Conservation (phyloP, 2,888 invertebrate genomes). For the Gymnocheta viridis region DNA sequence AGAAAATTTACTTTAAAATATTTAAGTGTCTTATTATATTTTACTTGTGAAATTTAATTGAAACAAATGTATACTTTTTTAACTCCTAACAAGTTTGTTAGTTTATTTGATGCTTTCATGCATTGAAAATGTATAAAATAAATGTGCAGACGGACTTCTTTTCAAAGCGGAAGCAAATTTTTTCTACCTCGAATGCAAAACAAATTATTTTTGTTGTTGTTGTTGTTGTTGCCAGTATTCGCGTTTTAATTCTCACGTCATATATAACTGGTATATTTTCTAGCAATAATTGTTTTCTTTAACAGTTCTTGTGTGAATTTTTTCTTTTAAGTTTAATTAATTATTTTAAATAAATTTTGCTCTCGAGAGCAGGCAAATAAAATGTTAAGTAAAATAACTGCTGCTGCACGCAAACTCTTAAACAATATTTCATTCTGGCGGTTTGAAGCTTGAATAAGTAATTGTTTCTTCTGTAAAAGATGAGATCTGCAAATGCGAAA, state of each 20-base stretch:
- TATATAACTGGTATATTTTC: background rate
- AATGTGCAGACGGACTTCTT: background rate
- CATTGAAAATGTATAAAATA: background rate
- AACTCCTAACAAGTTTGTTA: background rate
- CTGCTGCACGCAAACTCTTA: background rate
- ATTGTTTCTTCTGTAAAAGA: no score
- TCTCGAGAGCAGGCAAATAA: background rate
- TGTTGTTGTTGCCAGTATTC: background rate
- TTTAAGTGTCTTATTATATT: background rate
- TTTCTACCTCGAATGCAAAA: background rate
- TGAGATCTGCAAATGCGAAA: no score
- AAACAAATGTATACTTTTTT: conserved; percentile 5
- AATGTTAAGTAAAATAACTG: background rate
- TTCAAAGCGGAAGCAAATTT: conserved; percentile 24
- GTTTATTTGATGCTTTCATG: background rate
- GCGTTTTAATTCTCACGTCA: conserved; percentile 24
- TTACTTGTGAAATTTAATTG: conserved; percentile 23
- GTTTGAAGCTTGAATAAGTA: background rate
- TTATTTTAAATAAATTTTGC: conserved; percentile 9
- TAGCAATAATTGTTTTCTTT: background rate
- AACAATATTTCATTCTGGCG: background rate
- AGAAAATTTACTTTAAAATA: background rate
- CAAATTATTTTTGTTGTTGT: no score
- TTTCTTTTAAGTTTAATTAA: conserved; percentile 26
- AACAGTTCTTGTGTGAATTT: background rate